Conservation (phyloP, 2,888 invertebrate species). For the Microdon myrmicae region DNA sequence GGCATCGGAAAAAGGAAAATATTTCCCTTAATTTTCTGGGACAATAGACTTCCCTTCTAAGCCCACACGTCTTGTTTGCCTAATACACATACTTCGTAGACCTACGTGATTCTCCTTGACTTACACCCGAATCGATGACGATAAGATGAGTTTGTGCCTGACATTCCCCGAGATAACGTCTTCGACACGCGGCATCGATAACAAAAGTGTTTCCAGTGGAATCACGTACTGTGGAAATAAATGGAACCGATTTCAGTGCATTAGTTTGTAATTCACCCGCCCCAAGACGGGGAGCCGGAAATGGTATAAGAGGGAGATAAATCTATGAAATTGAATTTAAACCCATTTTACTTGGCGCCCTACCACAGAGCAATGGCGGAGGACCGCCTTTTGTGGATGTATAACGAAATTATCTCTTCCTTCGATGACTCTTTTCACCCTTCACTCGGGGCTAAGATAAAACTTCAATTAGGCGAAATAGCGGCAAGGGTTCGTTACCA, state of each 20-base stretch:
- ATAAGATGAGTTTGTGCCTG: too few relatives aligned
- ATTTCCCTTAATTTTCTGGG: too few relatives aligned
- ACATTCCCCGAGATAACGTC: conserved; percentile 15
- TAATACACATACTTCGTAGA: too few relatives aligned
- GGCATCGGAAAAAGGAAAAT: too few relatives aligned
- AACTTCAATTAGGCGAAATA: conserved; percentile 42
- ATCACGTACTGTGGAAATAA: conserved; percentile 6
- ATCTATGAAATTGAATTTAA: conserved; percentile 50
- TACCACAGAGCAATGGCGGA: not conserved
- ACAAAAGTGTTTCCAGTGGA: conserved; percentile 4
- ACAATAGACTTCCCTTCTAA: too few relatives aligned
- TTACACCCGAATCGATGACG: too few relatives aligned
- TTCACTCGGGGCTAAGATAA: conserved; percentile 24
- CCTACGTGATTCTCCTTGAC: too few relatives aligned
- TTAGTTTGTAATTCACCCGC: conserved; percentile 29
- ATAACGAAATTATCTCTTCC: conserved; percentile 13
- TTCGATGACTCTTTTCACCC: conserved; percentile 2
- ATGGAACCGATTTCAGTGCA: conserved; percentile 26
- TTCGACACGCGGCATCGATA: conserved; percentile 8
- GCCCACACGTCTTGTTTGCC: too few relatives aligned
- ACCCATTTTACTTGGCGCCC: conserved; percentile 18
- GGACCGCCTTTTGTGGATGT: not conserved
- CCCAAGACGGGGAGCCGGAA: conserved; percentile 12
- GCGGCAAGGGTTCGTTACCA: too few relatives aligned
- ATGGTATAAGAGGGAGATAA: conserved; percentile 37